Conservation (phyloP, 2,888 invertebrate genomes). For the Cancer borealis region DNA sequence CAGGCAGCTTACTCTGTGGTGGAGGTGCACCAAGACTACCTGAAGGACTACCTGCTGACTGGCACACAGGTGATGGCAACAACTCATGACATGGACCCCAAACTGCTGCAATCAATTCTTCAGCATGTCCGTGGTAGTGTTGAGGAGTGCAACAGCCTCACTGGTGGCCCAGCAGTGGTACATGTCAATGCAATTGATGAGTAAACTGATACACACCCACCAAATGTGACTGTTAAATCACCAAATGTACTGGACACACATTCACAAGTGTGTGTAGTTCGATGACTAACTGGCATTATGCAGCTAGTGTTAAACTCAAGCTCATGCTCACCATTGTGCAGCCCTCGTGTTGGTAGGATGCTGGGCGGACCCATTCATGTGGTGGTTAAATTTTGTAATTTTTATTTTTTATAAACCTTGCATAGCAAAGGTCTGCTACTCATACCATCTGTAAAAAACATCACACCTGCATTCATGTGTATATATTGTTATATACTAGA, state of each 20-base stretch:
- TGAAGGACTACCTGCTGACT: slow-evolving; percentile 70
- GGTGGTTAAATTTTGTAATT: not conserved
- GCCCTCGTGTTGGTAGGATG: not conserved
- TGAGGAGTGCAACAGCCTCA: not conserved
- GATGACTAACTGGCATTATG: not conserved
- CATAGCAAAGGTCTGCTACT: not conserved
- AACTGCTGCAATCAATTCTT: slow-evolving; percentile 71
- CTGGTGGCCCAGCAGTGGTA: slow-evolving; percentile 61
- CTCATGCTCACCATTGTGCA: not conserved
- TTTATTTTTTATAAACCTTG: not conserved
- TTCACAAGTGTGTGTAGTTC: not conserved
- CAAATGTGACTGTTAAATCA: no score
- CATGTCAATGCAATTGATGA: slow-evolving; percentile 68
- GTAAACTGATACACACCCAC: not conserved
- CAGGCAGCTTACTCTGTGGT: slow-evolving; percentile 69
- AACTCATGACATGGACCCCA: slow-evolving; percentile 74
- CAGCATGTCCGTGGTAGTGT: slow-evolving; percentile 67
- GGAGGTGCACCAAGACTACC: slow-evolving; percentile 70
- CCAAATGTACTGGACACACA: not conserved
- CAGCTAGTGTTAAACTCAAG: not conserved
- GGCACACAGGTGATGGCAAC: slow-evolving; percentile 66
- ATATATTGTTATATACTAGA: not conserved
- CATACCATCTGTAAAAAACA: not conserved
- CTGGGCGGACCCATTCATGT: not conserved
- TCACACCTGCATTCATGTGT: not conserved